Evolutionary conservation across 2,113 vertebrate species (phyloP), one percentile per base, ranked within the genome.

Genomic region (Aptenodytes forsteri): DNA sequence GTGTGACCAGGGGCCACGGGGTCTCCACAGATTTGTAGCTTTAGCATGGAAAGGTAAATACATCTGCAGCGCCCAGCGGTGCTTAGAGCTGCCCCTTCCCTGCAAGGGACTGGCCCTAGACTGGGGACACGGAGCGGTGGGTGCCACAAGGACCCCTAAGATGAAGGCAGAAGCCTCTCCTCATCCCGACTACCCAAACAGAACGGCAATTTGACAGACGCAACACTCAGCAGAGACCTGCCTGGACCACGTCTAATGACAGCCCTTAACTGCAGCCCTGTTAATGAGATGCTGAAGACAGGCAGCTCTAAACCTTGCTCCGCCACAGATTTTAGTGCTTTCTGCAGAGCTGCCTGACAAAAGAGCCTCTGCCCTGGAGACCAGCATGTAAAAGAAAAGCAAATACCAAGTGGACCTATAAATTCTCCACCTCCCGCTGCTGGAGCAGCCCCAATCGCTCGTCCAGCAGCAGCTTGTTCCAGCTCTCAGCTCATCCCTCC

Each of bases 91-190:
- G 80, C 40, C 44, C 38, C 73, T 50, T 84, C 55, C 38, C 79
- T 55, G 47, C 21, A 9, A 29, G 62, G 6, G 11, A 19, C 77
- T 12, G 20, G 42, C 44, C 54, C 44, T 16, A 11, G 50, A 56
- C 36, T 30, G 36, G 25, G 52, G n/a, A 10, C 42, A 32, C 0
- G 0, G 73, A 65, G 56, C 0, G 2, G 11, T 5, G 44, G 84
- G 32, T 42, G 21, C 30, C 40, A 49, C 64, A 58, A 5, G 22
- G 58, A 49, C 4, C 8, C 25, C 27, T 34, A 18, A 21, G 15
- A 18, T 12, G 58, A 61, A 77, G 46, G 42, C 54, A 90, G 52
- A 83, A 16, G 5, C 21, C 6, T 78, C 38, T 80, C 59, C 65
- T 77, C 42, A 9, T 25, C 32, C 32, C 11, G 2, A 10, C 50